Evolutionary conservation across 2,888 invertebrate species (phyloP), one percentile per base, ranked within the genome.

Genomic region (Lasioglossum figueresi): DNA sequence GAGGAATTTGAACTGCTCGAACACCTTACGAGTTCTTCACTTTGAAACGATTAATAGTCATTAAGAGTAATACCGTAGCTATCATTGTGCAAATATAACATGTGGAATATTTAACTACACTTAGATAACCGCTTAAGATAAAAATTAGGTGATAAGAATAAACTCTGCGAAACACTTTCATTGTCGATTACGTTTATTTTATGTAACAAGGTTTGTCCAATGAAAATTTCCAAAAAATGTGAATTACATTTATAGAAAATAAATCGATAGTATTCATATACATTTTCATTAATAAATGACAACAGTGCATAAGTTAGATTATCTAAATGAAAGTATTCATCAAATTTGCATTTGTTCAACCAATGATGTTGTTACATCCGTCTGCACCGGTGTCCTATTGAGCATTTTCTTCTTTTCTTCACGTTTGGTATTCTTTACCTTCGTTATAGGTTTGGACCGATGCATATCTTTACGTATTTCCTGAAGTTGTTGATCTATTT

Each of bases 401-500:
- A 68, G 43, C 0, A 27, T 8, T 84, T 82, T 84, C 78, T 82
- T 88, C 63, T 83, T 43, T 52, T 12, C 86, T 79, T 75, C 48
- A 48, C 56, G 27, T 73, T 80, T 88, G 82, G 34, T 16, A 56
- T 75, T 82, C 80, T 79, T 79, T 14, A 23, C 27, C 63, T 87
- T 89, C 70, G 88, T 90, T 80, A 88, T 86, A 16, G 84, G 79
- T 34, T 88, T 91, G 68, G 88, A 78, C 43, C 89, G 91, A 80
- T 88, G 85, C 16, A 94, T 89, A 87, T 94, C 92, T 82, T 91
- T 92, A 59, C 93, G 92, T 66, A 95, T 80, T 82, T 93, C 90
- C 74, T 91, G 89, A 88, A 95, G 89, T 75, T 94, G 93, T 72
- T 93, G 90, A 87, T 95, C 94, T 75, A 95, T 91, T 43, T 89